Conservation (phyloP, 2,888 invertebrate species). For the Crocallis elinguaria region DNA sequence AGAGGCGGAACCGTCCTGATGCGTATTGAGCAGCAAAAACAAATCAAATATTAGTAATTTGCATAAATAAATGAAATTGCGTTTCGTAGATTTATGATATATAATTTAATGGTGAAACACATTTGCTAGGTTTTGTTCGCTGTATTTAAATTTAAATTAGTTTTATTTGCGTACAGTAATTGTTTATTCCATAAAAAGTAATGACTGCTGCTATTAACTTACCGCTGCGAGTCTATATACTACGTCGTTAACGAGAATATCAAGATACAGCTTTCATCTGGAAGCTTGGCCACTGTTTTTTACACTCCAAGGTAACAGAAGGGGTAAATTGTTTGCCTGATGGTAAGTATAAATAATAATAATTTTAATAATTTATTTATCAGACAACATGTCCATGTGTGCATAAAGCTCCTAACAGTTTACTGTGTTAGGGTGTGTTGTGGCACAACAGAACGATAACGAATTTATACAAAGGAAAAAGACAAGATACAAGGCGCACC, state of each 20-base stretch:
- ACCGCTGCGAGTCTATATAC: slow-evolving; percentile 37
- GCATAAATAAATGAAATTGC: slow-evolving; percentile 39
- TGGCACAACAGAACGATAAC: too few relatives aligned
- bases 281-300: slow-evolving; percentile 6
- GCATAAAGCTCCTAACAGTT: too few relatives aligned
- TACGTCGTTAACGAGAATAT: slow-evolving; percentile 39
- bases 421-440: too few relatives aligned
- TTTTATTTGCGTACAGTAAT: slow-evolving; percentile 48
- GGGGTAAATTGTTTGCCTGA: too few relatives aligned
- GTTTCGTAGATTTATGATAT: slow-evolving; percentile 40
- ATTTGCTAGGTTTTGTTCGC: slow-evolving; percentile 29
- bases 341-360: too few relatives aligned
- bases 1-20: slow-evolving; percentile 20
- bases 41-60: slow-evolving; percentile 39
- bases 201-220: slow-evolving; percentile 46
- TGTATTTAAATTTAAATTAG: slow-evolving; percentile 42
- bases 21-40: slow-evolving; percentile 32
- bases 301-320: too few relatives aligned
- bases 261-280: slow-evolving; percentile 13
- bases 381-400: too few relatives aligned
- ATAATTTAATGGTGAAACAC: slow-evolving; percentile 38
- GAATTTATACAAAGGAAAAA: too few relatives aligned
- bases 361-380: too few relatives aligned
- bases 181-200: slow-evolving; percentile 57
- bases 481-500: too few relatives aligned